Evolutionary conservation across 2,888 invertebrate species (phyloP).

Genomic region (Tortrix viridana): DNA sequence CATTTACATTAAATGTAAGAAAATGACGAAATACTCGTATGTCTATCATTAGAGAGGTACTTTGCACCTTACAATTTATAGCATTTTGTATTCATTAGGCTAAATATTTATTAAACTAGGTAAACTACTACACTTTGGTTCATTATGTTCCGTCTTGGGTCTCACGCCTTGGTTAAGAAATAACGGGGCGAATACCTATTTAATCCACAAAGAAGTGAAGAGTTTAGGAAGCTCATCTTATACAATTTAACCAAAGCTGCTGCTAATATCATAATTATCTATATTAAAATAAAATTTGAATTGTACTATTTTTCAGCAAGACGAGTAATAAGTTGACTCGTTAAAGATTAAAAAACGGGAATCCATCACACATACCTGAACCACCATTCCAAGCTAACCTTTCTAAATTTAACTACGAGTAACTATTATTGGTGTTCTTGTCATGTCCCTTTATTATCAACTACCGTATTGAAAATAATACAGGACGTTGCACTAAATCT

Average conservation of each 20-base stretch:
- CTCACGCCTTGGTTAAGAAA: slow-evolving; percentile 35
- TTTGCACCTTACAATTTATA: slow-evolving; percentile 59
- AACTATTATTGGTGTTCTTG: slow-evolving; percentile 80
- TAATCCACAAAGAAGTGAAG: slow-evolving; percentile 5
- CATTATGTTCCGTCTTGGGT: slow-evolving; percentile 44
- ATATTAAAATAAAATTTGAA: not conserved
- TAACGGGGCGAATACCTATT: slow-evolving; percentile 8
- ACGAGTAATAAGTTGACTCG: not conserved
- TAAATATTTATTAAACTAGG: slow-evolving; percentile 46
- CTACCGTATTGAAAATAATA: slow-evolving; percentile 74
- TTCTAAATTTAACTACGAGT: slow-evolving; percentile 47
- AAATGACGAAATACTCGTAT: slow-evolving; percentile 66
- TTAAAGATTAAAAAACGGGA: slow-evolving; percentile 20
- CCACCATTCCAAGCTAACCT: slow-evolving; percentile 49
- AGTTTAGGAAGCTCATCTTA: slow-evolving; percentile 16
- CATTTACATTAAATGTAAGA: slow-evolving; percentile 59
- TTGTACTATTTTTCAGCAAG: not conserved
- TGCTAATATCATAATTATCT: slow-evolving; percentile 1
- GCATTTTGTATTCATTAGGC: slow-evolving; percentile 51
- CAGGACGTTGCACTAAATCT: slow-evolving; percentile 78
- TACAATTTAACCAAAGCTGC: slow-evolving; percentile 8
- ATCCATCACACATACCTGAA: slow-evolving; percentile 24
- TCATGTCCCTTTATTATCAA: slow-evolving; percentile 70
- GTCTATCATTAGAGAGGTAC: slow-evolving; percentile 55
- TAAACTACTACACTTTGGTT: slow-evolving; percentile 50